Evolutionary conservation across 2,797 vertebrate species (phyloP).

Genomic region (Tiaroga cobitis): DNA sequence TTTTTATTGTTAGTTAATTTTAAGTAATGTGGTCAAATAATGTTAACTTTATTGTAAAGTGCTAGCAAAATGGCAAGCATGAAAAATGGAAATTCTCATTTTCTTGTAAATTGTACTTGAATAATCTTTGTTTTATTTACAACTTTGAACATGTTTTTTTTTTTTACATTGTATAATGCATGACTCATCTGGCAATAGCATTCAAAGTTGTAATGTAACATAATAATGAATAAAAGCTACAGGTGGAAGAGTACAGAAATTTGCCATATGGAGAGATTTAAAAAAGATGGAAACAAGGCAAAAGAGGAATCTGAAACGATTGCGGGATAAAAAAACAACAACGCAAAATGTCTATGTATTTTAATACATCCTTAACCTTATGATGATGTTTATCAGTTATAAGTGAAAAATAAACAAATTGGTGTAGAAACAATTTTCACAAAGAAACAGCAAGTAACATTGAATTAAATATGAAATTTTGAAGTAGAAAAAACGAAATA

Average conservation of each 20-base stretch:
- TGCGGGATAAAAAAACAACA: too few relatives aligned
- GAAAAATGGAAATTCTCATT: not conserved
- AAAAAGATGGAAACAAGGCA: slow-evolving; percentile 29
- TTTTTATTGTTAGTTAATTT: too few relatives aligned
- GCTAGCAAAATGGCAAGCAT: not conserved
- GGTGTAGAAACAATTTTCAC: too few relatives aligned
- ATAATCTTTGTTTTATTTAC: not conserved
- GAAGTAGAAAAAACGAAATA: too few relatives aligned
- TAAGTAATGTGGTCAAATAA: too few relatives aligned
- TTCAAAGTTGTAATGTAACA: not conserved
- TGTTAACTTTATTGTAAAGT: too few relatives aligned
- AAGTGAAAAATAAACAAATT: too few relatives aligned
- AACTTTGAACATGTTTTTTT: too few relatives aligned
- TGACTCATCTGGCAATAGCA: not conserved
- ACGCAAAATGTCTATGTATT: not conserved
- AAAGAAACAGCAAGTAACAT: too few relatives aligned
- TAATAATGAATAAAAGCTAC: slow-evolving; percentile 16
- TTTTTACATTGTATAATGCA: not conserved
- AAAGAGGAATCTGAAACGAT: not conserved
- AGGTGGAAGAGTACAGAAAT: slow-evolving; percentile 93
- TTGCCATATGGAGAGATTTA: slow-evolving; percentile 86
- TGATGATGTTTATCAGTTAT: too few relatives aligned
- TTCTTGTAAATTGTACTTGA: not conserved
- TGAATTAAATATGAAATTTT: too few relatives aligned
- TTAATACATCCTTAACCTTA: not conserved